A percentile compares a stretch with the other conserved stretches of the same genome.
Conservation (phyloP, 2,113 vertebrate species). For the chimpanzee (Pan troglodytes) region NHGRI_mPanTro3-v2.1_pri NC_072421.2:8870001-8870500, state of each 20-base stretch:
- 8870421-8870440: neutral
- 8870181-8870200: neutral
- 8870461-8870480: neutral
- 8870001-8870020: neutral
- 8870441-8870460: neutral
- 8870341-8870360: neutral
- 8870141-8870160: slow-evolving; percentile 23
- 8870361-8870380: neutral
- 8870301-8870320: neutral
- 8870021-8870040: neutral
- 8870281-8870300: neutral
- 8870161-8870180: neutral
- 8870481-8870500: neutral
- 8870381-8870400: neutral
- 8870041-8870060: rapidly evolving
- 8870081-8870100: neutral
- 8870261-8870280: neutral
- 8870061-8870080: neutral
- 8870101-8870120: neutral
- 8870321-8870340: neutral
- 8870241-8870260: neutral
- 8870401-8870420: neutral
- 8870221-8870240: neutral
- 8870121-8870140: neutral
- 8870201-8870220: slow-evolving; percentile 43